phyloP scores from a whole-genome alignment of 2,113 vertebrate genomes.

The Ptychochromis oligacanthus region DNA sequence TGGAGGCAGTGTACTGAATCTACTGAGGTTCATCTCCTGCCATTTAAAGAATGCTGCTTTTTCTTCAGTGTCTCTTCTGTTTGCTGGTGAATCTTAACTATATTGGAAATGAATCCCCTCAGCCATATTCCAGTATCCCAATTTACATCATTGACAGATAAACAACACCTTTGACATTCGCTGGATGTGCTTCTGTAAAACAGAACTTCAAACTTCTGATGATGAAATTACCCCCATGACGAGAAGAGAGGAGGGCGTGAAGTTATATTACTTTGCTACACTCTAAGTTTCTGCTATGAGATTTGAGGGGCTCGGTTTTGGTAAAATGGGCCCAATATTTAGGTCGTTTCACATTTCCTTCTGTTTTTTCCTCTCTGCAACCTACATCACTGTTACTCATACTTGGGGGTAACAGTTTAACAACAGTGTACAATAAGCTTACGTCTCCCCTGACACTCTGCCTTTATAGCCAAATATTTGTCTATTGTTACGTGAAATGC shows the following conservation, averaged over 20 bases:
- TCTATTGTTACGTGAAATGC: constrained; percentile 63
- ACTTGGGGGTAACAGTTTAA: constrained; percentile 14
- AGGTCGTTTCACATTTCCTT: constrained; percentile 2
- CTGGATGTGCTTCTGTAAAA: constrained; percentile 8
- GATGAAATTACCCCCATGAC: not conserved
- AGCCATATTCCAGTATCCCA: not conserved
- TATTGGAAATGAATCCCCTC: constrained; percentile 30
- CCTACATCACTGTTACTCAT: constrained; percentile 3
- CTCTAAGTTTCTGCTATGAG: not conserved
- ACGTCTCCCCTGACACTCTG: constrained; percentile 56
- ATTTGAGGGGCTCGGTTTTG: not conserved
- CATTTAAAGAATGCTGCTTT: constrained; percentile 44
- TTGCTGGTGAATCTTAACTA: constrained; percentile 31
- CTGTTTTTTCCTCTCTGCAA: not conserved
- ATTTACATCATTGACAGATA: constrained; percentile 43
- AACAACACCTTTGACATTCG: constrained; percentile 28
- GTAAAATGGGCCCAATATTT: constrained; percentile 6
- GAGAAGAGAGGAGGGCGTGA: not conserved
- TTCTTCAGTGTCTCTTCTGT: constrained; percentile 31
- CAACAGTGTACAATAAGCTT: constrained; percentile 34
- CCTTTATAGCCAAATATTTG: constrained; percentile 66
- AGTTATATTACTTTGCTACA: not conserved
- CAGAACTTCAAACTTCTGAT: not conserved
- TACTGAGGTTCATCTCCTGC: constrained; percentile 53
- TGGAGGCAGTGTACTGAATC: constrained; percentile 37